phyloP scores from a whole-genome alignment of 2,797 vertebrate species.

The Babyrousa celebensis region DNA sequence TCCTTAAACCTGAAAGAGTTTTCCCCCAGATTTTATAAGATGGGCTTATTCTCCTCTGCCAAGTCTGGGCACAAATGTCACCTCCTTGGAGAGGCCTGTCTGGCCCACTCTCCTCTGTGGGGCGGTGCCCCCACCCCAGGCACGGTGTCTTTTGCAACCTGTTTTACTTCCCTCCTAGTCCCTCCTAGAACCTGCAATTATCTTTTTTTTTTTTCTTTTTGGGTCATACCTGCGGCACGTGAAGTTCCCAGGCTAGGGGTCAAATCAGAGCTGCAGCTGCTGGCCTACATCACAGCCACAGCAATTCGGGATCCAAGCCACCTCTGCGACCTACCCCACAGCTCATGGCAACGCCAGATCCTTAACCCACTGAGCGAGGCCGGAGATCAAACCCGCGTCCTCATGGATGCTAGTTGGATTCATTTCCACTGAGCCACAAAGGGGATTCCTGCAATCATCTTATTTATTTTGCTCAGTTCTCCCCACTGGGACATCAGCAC shows the following conservation, averaged over 20 bases:
- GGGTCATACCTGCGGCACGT: too few relatives aligned
- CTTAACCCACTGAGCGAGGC: too few relatives aligned
- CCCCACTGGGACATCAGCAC: neutral
- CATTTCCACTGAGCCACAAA: too few relatives aligned
- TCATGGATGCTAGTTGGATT: too few relatives aligned
- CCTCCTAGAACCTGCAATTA: neutral
- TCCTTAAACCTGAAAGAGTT: neutral
- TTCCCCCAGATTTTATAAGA: neutral
- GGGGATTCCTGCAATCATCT: neutral
- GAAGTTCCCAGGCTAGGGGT: too few relatives aligned
- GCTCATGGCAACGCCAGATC: too few relatives aligned
- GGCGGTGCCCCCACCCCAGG: too few relatives aligned
- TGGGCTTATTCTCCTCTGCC: neutral
- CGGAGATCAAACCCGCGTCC: too few relatives aligned
- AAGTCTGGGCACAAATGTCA: neutral
- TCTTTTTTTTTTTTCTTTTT: neutral
- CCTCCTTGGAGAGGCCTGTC: neutral
- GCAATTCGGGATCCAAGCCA: too few relatives aligned
- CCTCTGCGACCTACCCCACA: too few relatives aligned
- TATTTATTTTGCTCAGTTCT: neutral
- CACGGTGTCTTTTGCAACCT: neutral
- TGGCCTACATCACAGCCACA: too few relatives aligned
- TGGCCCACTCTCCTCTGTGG: neutral
- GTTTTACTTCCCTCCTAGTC: neutral
- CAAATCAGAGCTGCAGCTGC: too few relatives aligned